Evolutionary conservation across 2,113 vertebrate genomes (phyloP).

Genomic region (Telmatochromis sp.): DNA sequence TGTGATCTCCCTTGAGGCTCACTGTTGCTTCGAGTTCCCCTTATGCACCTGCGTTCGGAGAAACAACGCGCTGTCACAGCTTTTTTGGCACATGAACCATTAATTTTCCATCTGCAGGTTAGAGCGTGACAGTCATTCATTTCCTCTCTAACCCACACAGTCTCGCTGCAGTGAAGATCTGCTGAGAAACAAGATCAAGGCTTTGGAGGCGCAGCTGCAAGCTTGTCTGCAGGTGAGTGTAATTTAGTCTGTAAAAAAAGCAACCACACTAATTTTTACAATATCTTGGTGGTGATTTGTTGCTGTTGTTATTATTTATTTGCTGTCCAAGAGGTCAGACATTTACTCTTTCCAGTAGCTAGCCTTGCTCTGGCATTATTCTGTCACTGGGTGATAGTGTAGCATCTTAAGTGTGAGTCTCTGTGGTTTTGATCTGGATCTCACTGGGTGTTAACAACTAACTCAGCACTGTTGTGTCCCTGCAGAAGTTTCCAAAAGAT

Average conservation of each 20-base stretch:
- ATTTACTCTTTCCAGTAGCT: background rate
- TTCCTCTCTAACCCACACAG: conserved; percentile 76
- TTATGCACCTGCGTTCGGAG: background rate
- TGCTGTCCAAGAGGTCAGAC: background rate
- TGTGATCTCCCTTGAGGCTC: background rate
- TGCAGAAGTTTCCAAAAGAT: conserved; percentile 66
- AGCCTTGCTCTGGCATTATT: background rate
- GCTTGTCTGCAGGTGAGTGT: conserved; percentile 82
- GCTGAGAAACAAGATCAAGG: conserved; percentile 79
- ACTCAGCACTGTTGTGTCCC: background rate
- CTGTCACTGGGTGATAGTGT: background rate
- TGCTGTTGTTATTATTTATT: background rate
- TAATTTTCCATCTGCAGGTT: conserved; percentile 22
- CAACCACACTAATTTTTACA: background rate
- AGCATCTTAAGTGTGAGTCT: background rate
- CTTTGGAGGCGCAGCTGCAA: conserved; percentile 85
- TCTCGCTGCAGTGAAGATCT: conserved; percentile 86
- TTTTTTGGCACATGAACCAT: conserved; percentile 3
- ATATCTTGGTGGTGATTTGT: background rate
- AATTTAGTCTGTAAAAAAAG: background rate
- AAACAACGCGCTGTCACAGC: background rate
- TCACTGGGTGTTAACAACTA: background rate
- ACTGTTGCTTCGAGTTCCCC: background rate
- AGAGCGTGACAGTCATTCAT: conserved; percentile 28
- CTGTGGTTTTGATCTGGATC: background rate